Evolutionary conservation across 2,113 vertebrate species (phyloP), one percentile per base, ranked within the genome.

Genomic region (Ochotona princeps): DNA sequence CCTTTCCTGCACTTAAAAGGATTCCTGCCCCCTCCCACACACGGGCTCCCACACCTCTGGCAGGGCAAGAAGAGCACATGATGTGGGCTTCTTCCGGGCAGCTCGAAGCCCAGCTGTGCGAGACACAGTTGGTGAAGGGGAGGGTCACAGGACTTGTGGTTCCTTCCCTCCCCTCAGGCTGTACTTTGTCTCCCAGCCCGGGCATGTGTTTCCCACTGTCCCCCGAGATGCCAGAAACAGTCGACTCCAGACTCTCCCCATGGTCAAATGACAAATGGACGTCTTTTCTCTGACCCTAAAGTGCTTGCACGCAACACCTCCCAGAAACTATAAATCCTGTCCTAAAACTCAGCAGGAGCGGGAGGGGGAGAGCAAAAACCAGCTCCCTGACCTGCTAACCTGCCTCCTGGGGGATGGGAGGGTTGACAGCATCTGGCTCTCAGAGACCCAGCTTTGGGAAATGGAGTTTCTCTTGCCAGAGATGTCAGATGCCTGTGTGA

Each of bases 261-360:
- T 57, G 17, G 49, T 49, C 61, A 81, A 73, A 63, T 90, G n/a
- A 92, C 61, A 78, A 87, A 67, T 61, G 23, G 25, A 8, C 90
- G 4, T 61, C 35, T 87, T 87, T 90, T 87, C 25, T 91, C 57
- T 73, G 74, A 95, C 25, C 63, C 78, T 72, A 38, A 76, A 80
- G 25, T 76, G 47, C 26, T 87, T 90, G 93, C 47, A 90, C 63
- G 84, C 28, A 90, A n/a, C 35, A 69, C 35, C 60, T 92, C 69
- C 89, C 17, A 83, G 61, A 85, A 92, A 72, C 70, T 67, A 69
- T 82, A 90, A 95, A 85, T 94, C 15, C 57, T 88, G 23, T 47
- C 65, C 63, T 73, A 88, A 74, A 87, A 93, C 15, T 81, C 60
- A 11, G 47, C 73, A 81, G 65, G 63, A 90, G 20, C 17, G 63